phyloP scores from a whole-genome alignment of 2,888 invertebrate genomes.

The Tyria jacobaeae region DNA sequence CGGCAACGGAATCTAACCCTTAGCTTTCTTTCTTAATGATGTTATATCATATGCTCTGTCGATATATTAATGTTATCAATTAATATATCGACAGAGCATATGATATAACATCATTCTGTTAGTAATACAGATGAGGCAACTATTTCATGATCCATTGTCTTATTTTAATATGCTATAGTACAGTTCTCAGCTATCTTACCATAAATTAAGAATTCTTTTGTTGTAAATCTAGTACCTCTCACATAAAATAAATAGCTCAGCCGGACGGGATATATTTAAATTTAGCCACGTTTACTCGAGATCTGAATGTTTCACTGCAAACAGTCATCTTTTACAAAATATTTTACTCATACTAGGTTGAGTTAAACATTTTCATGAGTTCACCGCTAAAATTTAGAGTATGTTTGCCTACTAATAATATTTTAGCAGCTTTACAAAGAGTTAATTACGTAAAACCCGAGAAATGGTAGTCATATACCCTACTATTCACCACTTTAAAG shows the following conservation, averaged over 20 bases:
- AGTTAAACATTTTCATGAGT: constrained; percentile 25
- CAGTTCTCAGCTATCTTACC: constrained; percentile 17
- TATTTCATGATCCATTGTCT: neutral
- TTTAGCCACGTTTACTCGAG: constrained; percentile 30
- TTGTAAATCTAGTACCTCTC: constrained; percentile 49
- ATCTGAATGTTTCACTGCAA: constrained; percentile 42
- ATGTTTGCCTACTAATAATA: constrained; percentile 44
- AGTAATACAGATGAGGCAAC: neutral
- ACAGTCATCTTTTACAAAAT: constrained; percentile 46
- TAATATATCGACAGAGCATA: neutral
- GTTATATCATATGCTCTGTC: too few relatives aligned
- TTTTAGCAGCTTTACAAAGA: constrained; percentile 26
- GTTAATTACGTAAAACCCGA: constrained; percentile 23
- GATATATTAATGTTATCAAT: too few relatives aligned
- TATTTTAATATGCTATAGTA: neutral
- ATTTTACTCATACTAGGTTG: constrained; percentile 24
- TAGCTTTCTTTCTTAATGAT: too few relatives aligned
- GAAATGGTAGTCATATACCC: neutral
- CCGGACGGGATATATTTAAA: constrained; percentile 47
- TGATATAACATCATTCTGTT: neutral
- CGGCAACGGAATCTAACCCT: too few relatives aligned
- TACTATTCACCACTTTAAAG: neutral
- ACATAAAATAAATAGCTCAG: constrained; percentile 43
- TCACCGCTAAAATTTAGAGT: constrained; percentile 23
- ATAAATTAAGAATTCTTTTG: constrained; percentile 53